Percentiles rank a stretch among this genome's conserved stretches.
Conservation (phyloP, 2,113 vertebrate species). For the Chaetorhynchus papuensis region DNA sequence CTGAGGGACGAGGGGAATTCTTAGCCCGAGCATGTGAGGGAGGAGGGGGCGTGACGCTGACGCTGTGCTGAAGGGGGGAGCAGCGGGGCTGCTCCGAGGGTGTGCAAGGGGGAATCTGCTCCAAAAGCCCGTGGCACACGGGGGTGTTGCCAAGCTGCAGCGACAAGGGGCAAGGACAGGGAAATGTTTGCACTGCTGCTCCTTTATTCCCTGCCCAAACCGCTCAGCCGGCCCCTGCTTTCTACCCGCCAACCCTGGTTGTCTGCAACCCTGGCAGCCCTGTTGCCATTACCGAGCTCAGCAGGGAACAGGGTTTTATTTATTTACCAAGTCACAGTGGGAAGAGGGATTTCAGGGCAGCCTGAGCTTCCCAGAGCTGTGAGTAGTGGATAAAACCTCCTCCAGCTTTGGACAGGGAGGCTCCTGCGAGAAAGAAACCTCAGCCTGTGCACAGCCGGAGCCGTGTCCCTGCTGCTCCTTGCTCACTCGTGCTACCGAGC, state of each 20-base stretch:
- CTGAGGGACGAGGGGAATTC: conserved; percentile 21
- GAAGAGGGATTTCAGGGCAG: conserved; percentile 4
- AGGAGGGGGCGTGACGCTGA: fast-evolving
- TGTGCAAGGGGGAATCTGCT: neutral
- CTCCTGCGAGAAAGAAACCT: neutral
- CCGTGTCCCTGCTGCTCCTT: neutral
- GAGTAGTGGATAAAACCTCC: neutral
- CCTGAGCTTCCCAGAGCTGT: neutral
- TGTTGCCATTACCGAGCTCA: neutral
- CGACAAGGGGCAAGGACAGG: neutral
- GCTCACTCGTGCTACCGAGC: neutral
- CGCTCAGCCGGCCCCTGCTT: fast-evolving
- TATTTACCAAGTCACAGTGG: neutral
- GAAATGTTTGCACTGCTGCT: neutral
- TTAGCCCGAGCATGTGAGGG: neutral
- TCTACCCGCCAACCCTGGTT: neutral
- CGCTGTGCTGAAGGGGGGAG: neutral
- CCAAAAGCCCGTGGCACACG: fast-evolving
- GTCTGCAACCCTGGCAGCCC: neutral
- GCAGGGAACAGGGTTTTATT: conserved; percentile 6
- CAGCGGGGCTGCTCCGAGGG: neutral
- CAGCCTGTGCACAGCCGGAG: neutral
- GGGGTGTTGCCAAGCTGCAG: neutral
- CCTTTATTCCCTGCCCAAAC: neutral
- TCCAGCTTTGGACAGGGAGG: neutral